phyloP scores from a whole-genome alignment of 2,113 vertebrate species.

The Syrmaticus mikado region DNA sequence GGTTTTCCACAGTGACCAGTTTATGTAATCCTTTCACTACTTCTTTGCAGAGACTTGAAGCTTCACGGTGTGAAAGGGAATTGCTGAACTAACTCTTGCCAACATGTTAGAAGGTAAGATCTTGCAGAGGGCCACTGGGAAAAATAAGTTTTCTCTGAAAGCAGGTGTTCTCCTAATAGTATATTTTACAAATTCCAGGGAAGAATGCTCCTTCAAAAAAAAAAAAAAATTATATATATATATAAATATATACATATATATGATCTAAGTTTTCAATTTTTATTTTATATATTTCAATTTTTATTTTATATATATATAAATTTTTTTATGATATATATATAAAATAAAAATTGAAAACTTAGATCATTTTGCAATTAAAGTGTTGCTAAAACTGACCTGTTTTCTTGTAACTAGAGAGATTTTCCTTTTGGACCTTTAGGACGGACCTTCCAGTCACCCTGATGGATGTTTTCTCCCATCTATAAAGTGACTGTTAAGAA shows the following conservation, averaged over 20 bases:
- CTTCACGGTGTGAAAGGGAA: neutral
- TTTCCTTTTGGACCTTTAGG: neutral
- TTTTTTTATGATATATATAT: no score
- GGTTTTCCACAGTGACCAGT: neutral
- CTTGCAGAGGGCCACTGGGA: neutral
- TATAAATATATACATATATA: no score
- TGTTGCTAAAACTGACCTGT: neutral
- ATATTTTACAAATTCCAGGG: neutral
- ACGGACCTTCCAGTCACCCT: neutral
- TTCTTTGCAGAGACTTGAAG: neutral
- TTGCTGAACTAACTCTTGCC: neutral
- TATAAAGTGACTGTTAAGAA: neutral
- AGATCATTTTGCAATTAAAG: neutral
- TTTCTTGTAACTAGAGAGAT: neutral
- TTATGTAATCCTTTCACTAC: slow-evolving; percentile 19
- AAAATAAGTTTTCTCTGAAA: neutral
- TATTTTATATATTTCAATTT: no score
- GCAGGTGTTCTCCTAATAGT: neutral
- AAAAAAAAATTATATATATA: no score
- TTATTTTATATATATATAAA: no score
- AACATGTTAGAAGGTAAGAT: neutral
- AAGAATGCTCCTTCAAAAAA: neutral
- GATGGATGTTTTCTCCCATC: neutral
- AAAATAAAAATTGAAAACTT: neutral
- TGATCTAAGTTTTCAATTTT: no score